Evolutionary conservation across 2,113 vertebrate species (phyloP), one percentile per base, ranked within the genome.

Genomic region (Leptobrachium ailaonicum): DNA sequence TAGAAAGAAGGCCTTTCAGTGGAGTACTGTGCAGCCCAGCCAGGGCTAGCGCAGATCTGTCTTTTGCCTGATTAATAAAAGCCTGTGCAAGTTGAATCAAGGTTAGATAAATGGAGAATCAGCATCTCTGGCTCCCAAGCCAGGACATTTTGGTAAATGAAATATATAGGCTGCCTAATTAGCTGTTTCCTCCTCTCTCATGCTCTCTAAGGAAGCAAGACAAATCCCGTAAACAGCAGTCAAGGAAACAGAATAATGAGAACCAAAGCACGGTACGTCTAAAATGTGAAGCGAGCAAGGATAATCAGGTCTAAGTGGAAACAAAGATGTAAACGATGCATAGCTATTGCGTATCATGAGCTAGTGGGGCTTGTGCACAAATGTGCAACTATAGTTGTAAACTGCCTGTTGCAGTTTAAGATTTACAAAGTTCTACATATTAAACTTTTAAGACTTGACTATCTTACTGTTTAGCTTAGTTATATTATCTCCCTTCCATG

Each of bases 21-120:
- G 44, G 75, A 74, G 82, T 73, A 41, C 75, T 80, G 58, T 60
- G 73, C 64, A 64, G 56, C 41, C 56, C 77, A 82, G 78, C 44
- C 43, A 83, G 63, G 43, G 63, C 66, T 72, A 81, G 77, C 75
- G 73, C 78, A 69, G 75, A 41, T 62, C 73, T 83, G 73, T 81
- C 71, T 74, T 68, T 6, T 68, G 71, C 63, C 50, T 83, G 83
- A 85, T 85, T 77, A 80, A 84, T 85, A 73, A 67, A 54, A 62
- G 44, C 45, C 71, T 60, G 68, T 60, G 56, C 60, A 76, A 71
- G 64, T 62, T 70, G 60, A 44, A 81, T 50, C 41, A 70, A 84
- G 76, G 71, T 85, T 80, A 82, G 63, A 53, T 66, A 73, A 77
- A 81, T 77, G 20, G 72, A 50, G 41, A 44, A 74, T 42, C 41